phyloP scores from a whole-genome alignment of 2,113 vertebrate genomes.

The Amazona vittata region DNA sequence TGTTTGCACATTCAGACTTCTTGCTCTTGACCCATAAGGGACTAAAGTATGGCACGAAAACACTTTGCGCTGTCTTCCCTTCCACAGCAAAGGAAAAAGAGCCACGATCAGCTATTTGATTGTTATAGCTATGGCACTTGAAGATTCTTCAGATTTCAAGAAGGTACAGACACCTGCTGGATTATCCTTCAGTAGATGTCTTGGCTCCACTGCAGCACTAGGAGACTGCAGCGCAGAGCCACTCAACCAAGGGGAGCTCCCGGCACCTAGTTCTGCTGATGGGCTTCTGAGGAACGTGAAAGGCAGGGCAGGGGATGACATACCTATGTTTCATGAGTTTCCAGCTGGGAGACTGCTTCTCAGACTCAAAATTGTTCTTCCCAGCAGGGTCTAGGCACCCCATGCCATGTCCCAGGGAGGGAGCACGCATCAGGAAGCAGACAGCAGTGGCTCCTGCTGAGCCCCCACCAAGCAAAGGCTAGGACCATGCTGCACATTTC shows the following conservation, averaged over 20 bases:
- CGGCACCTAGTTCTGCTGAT: background rate
- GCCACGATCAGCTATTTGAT: background rate
- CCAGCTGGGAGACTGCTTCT: background rate
- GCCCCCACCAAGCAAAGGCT: background rate
- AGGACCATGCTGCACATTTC: background rate
- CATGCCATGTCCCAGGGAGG: rapidly evolving
- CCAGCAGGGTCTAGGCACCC: background rate
- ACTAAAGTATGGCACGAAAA: background rate
- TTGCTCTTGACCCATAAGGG: background rate
- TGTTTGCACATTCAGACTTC: background rate
- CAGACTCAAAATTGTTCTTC: background rate
- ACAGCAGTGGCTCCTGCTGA: rapidly evolving
- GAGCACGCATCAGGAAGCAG: background rate
- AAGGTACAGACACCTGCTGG: background rate
- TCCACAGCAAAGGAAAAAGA: background rate
- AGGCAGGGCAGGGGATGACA: background rate
- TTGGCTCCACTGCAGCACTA: rapidly evolving
- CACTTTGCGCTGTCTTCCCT: background rate
- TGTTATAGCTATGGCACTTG: background rate
- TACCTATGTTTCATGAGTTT: background rate
- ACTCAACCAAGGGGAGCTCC: background rate
- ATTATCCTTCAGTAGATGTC: background rate
- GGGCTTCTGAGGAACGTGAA: background rate
- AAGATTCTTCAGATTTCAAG: background rate
- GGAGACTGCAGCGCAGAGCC: background rate